Evolutionary conservation across 2,888 invertebrate genomes (phyloP).

Genomic region (Lochmaea crataegi): DNA sequence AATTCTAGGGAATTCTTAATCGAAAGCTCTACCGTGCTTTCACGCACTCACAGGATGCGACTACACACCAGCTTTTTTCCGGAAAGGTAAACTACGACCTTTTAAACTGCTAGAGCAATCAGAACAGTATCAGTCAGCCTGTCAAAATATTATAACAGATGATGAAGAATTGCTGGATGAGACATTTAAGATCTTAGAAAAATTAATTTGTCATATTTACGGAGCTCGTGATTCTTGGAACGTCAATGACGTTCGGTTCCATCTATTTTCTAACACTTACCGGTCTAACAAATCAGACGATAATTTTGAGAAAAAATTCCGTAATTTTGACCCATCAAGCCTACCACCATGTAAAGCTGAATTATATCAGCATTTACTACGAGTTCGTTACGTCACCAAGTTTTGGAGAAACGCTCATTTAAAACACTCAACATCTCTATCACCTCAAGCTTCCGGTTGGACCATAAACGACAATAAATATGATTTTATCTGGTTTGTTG

Average conservation of each 20-base stretch:
- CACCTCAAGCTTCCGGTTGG: conserved; percentile 32
- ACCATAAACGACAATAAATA: conserved; percentile 41
- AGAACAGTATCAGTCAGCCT: conserved; percentile 43
- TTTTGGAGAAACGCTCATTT: conserved; percentile 48
- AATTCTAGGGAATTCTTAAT: conserved; percentile 48
- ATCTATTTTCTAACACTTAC: conserved; percentile 39
- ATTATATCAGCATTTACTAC: conserved; percentile 47
- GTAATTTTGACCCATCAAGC: conserved; percentile 44
- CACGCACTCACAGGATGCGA: conserved; percentile 56
- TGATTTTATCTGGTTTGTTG: conserved; percentile 48
- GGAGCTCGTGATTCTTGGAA: conserved; percentile 33
- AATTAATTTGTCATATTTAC: conserved; percentile 44
- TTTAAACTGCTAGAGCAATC: conserved; percentile 42
- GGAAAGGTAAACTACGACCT: conserved; percentile 46
- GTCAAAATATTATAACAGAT: conserved; percentile 38
- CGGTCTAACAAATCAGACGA: conserved; percentile 32
- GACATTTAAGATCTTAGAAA: conserved; percentile 34
- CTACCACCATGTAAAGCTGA: conserved; percentile 49
- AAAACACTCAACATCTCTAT: conserved; percentile 45
- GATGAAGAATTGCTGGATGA: conserved; percentile 38
- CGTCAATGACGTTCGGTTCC: conserved; percentile 41
- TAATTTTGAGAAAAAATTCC: conserved; percentile 36
- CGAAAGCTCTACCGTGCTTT: conserved; percentile 50
- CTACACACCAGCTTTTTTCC: conserved; percentile 42
- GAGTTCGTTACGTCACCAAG: conserved; percentile 47